phyloP scores from a whole-genome alignment of 2,888 invertebrate species.

The Caenorhabditis sp. region DNA sequence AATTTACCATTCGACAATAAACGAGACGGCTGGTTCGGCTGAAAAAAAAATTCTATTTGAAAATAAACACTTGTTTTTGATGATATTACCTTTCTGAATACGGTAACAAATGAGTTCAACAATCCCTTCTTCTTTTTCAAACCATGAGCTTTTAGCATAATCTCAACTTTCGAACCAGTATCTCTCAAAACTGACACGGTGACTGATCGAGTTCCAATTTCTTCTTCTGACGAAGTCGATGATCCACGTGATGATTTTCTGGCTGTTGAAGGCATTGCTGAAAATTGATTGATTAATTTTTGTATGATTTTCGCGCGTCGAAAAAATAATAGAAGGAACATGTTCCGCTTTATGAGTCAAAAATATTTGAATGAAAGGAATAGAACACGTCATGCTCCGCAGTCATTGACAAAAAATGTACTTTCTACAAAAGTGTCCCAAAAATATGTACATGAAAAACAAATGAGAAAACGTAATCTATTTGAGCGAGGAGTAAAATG shows the following conservation, averaged over 20 bases:
- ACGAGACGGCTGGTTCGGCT: conserved; percentile 66
- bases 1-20: conserved; percentile 66
- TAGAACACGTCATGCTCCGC: too few relatives aligned
- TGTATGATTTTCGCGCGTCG: not conserved
- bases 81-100: conserved; percentile 59
- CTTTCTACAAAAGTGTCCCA: not conserved
- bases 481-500: too few relatives aligned
- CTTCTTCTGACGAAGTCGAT: conserved; percentile 33
- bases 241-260: conserved; percentile 14
- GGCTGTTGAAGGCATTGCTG: not conserved
- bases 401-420: not conserved
- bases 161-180: conserved; percentile 62
- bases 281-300: not conserved
- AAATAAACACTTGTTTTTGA: too few relatives aligned
- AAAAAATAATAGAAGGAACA: too few relatives aligned
- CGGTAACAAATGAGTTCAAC: conserved; percentile 53
- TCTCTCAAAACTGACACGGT: conserved; percentile 61
- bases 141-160: conserved; percentile 67
- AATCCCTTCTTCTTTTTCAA: conserved; percentile 61
- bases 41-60: conserved; percentile 16
- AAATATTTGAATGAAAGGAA: too few relatives aligned
- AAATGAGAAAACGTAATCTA: too few relatives aligned
- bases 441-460: not conserved
- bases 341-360: conserved; percentile 1
- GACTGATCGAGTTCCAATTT: conserved; percentile 33